These are phyloP conservation scores for Cremastinae sp. DNA, from an alignment of 2,888 invertebrate genomes.

Conservation along the genomic window DNA sequence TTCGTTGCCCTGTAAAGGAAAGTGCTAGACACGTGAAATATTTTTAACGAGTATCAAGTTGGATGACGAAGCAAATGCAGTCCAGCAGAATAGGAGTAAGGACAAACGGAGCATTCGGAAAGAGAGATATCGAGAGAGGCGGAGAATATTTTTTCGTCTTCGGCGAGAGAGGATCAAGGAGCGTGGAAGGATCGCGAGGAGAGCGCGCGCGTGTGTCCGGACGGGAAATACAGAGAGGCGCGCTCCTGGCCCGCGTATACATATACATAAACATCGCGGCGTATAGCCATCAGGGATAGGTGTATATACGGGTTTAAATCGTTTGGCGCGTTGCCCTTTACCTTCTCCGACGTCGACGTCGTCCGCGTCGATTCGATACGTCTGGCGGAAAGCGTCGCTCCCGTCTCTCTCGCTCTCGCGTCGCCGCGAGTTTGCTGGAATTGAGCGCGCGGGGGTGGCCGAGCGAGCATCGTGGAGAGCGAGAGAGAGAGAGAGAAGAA, in stretches of 20 bases:
- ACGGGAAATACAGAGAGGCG: not conserved
- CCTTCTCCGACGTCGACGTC: conserved; percentile 64
- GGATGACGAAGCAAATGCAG: no score
- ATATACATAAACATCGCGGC: conserved; percentile 6
- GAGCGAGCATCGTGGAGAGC: conserved; percentile 37
- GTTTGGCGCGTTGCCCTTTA: conserved; percentile 65
- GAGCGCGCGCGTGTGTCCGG: not conserved
- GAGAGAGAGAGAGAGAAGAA: conserved; percentile 28
- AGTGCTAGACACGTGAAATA: no score
- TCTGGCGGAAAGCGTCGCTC: conserved; percentile 68
- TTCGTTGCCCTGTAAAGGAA: no score
- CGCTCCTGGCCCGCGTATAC: not conserved
- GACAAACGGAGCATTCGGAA: not conserved
- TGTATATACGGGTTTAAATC: conserved; percentile 26
- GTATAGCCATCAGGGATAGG: not conserved
- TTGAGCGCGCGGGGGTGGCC: conserved; percentile 53
- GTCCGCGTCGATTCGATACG: conserved; percentile 71
- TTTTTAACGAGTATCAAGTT: no score
- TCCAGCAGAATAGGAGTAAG: not conserved
- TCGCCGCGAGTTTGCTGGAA: conserved; percentile 58
- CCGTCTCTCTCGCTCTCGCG: conserved; percentile 41
- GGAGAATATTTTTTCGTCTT: conserved; percentile 56
- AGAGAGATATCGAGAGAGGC: not conserved
- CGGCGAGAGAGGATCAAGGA: conserved; percentile 54
- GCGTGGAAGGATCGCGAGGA: conserved; percentile 45